These are phyloP conservation scores for Actinernus sp. DNA, from an alignment of 92 coral and sea anemone species.

Conservation along the genomic window DNA sequence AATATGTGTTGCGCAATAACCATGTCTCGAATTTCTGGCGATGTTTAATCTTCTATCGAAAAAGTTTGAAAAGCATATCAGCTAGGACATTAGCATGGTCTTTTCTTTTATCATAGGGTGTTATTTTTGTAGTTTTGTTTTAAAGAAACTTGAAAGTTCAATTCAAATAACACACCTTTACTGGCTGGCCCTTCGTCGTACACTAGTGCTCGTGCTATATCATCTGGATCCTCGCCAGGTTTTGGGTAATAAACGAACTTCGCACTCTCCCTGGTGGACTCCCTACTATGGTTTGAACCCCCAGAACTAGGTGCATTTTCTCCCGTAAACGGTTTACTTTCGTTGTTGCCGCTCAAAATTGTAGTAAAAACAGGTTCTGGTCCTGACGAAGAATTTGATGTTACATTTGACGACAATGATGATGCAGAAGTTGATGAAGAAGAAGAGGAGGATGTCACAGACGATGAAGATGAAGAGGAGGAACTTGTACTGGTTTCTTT, in stretches of 20 bases:
- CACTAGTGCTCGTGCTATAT: constrained; percentile 40
- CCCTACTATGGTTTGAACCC: not conserved
- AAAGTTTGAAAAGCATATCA: no score
- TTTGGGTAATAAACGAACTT: constrained; percentile 36
- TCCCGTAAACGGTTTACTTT: not conserved
- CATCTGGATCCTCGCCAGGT: constrained; percentile 38
- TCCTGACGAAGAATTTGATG: not conserved
- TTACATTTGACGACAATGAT: no score
- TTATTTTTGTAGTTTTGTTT: no score
- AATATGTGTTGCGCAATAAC: no score
- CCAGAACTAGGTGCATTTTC: not conserved
- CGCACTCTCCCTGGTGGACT: constrained; percentile 18
- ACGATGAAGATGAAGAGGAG: no score
- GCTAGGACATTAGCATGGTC: not conserved
- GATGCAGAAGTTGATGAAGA: no score
- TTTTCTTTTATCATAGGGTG: no score
- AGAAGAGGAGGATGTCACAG: no score
- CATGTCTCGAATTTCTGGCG: no score
- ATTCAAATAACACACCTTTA: constrained; percentile 60
- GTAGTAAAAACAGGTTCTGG: not conserved
- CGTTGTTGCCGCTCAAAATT: not conserved
- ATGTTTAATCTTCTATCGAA: no score
- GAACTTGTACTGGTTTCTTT: no score
- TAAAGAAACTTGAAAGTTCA: no score
- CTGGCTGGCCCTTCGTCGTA: constrained; percentile 51